Evolutionary conservation across 2,113 vertebrate genomes (phyloP).

Genomic region (Cinclus cinclus): DNA sequence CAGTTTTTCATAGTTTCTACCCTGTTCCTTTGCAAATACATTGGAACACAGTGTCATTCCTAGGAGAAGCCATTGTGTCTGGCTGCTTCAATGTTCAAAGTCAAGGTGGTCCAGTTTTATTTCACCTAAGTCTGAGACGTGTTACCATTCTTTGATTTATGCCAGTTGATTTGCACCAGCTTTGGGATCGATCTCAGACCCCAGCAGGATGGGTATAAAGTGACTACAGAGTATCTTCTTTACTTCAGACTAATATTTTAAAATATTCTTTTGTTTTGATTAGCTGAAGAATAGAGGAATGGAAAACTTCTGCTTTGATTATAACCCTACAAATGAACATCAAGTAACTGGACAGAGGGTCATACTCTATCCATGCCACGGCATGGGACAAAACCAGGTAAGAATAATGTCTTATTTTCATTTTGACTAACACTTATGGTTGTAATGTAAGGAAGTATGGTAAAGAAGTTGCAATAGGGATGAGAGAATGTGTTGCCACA

Average conservation of each 20-base stretch:
- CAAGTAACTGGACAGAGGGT: conserved; percentile 79
- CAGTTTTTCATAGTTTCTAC: background rate
- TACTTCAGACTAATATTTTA: background rate
- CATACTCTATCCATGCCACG: conserved; percentile 90
- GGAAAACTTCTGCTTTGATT: conserved; percentile 89
- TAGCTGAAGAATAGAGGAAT: conserved; percentile 90
- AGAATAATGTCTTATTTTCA: background rate
- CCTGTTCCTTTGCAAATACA: background rate
- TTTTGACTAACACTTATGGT: background rate
- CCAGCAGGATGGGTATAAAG: background rate
- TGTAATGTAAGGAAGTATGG: background rate
- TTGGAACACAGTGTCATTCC: background rate
- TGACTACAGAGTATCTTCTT: background rate
- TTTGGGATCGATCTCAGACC: background rate
- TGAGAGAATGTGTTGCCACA: background rate
- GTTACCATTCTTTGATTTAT: background rate
- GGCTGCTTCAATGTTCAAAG: background rate
- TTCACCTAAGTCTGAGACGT: background rate
- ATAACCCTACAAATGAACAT: conserved; percentile 86
- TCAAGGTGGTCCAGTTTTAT: background rate
- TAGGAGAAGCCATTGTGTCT: background rate
- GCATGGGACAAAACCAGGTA: conserved; percentile 98
- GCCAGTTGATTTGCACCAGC: background rate
- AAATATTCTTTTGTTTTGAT: conserved; percentile 33
- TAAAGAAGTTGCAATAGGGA: background rate